A percentile compares a stretch with the other conserved stretches of the same genome.
These are phyloP conservation scores for Sorex araneus DNA, from an alignment of 2,113 vertebrate species.

Conservation along the genomic window DNA sequence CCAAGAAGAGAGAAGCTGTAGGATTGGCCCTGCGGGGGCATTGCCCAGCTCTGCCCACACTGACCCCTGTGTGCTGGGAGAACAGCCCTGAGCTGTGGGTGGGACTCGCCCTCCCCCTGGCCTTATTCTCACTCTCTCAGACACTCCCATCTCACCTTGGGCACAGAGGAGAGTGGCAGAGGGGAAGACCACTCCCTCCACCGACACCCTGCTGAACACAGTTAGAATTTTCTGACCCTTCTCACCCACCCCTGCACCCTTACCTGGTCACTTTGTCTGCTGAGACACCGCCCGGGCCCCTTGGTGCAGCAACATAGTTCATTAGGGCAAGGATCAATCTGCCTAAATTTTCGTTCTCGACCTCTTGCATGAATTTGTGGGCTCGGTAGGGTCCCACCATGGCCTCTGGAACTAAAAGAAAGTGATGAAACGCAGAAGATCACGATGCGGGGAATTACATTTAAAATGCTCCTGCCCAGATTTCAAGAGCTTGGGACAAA, in stretches of 20 bases:
- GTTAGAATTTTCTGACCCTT: not conserved
- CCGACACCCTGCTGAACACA: not conserved
- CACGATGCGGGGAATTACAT: not conserved
- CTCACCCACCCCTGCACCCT: not conserved
- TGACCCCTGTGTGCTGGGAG: no score
- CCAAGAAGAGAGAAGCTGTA: not conserved
- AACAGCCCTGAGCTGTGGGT: not conserved
- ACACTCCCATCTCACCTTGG: not conserved
- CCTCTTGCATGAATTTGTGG: slow-evolving; percentile 68
- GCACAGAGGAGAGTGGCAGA: not conserved
- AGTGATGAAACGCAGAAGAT: not conserved
- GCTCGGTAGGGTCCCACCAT: slow-evolving; percentile 42
- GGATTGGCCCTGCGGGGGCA: no score
- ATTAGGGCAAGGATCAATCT: slow-evolving; percentile 70
- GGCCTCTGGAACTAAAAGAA: not conserved
- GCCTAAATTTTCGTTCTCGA: slow-evolving; percentile 62
- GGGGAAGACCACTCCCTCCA: not conserved
- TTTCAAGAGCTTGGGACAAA: not conserved
- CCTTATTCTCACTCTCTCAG: not conserved
- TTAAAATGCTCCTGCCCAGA: not conserved
- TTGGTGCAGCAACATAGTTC: slow-evolving; percentile 59
- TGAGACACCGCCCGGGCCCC: not conserved
- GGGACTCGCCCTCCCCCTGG: no score
- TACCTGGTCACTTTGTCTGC: slow-evolving; percentile 54
- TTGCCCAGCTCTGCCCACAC: not conserved